A percentile compares a stretch with the other conserved stretches of the same genome.
Evolutionary conservation across 2,888 invertebrate species (phyloP).

Genomic region (Drosophila testacea): DNA sequence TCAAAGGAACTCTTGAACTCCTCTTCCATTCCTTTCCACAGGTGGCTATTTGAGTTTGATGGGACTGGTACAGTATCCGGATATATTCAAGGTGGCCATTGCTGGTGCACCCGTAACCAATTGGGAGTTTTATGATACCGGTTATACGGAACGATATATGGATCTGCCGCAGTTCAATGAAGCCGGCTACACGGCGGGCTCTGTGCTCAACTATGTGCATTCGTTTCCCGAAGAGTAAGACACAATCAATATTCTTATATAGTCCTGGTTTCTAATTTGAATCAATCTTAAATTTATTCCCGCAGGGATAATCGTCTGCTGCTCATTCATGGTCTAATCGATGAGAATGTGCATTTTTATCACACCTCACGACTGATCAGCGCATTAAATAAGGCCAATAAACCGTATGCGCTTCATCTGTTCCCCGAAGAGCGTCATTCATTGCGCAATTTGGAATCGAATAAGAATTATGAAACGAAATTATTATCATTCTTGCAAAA

Average conservation of each 20-base stretch:
- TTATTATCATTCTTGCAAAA: slow-evolving; percentile 96
- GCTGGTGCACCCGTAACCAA: slow-evolving; percentile 99
- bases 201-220: slow-evolving; percentile 93
- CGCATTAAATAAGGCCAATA: slow-evolving; percentile 95
- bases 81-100: slow-evolving; percentile 97
- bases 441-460: slow-evolving; percentile 95
- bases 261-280: not conserved
- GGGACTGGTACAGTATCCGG: slow-evolving; percentile 96
- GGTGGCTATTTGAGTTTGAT: slow-evolving; percentile 97
- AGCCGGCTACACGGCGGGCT: slow-evolving; percentile 93
- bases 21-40: slow-evolving; percentile 67
- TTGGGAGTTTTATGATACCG: slow-evolving; percentile 99
- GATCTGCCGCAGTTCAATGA: slow-evolving; percentile 91
- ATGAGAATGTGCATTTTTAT: slow-evolving; percentile 99
- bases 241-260: not conserved
- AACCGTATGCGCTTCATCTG: slow-evolving; percentile 97
- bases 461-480: slow-evolving; percentile 98
- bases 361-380: slow-evolving; percentile 97
- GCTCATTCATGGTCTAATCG: slow-evolving; percentile 98
- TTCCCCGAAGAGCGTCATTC: slow-evolving; percentile 99
- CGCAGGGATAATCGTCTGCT: slow-evolving; percentile 94
- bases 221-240: slow-evolving; percentile 96
- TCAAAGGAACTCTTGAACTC: too few relatives aligned
- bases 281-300: not conserved
- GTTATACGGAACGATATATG: slow-evolving; percentile 99